Percentiles rank a stretch among this genome's conserved stretches.
These are phyloP conservation scores for Plagiodera versicolora DNA, from an alignment of 2,888 invertebrate species.

Conservation along the genomic window DNA sequence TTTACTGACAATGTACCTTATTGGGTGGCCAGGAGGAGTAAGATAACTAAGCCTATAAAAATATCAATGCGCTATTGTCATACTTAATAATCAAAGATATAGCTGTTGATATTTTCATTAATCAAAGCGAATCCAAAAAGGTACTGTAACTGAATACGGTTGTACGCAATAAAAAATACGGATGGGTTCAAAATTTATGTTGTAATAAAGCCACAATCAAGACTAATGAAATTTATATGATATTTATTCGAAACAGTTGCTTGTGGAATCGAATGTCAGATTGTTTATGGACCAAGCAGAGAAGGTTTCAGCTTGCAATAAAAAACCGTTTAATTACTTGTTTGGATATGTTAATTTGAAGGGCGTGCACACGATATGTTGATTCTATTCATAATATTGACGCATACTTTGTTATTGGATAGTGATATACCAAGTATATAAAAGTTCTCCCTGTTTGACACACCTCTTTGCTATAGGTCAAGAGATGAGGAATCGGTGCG, in stretches of 20 bases:
- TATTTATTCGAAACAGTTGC: constrained; percentile 28
- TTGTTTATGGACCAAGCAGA: constrained; percentile 3
- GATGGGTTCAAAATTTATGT: background rate
- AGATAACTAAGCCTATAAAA: too few relatives aligned
- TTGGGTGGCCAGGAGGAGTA: too few relatives aligned
- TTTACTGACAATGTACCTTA: too few relatives aligned
- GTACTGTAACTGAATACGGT: background rate
- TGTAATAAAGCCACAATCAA: constrained; percentile 11
- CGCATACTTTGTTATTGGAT: background rate
- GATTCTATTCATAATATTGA: background rate
- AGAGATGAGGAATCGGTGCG: too few relatives aligned
- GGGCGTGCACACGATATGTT: background rate
- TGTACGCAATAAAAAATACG: background rate
- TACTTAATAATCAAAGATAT: too few relatives aligned
- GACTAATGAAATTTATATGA: constrained; percentile 15
- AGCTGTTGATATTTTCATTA: too few relatives aligned
- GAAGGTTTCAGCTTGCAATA: constrained; percentile 15
- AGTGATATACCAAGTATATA: too few relatives aligned
- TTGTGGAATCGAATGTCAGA: constrained; percentile 18
- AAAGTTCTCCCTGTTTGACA: too few relatives aligned
- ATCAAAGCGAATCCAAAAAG: background rate
- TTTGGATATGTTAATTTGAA: background rate
- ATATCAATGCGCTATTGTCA: too few relatives aligned
- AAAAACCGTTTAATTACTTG: constrained; percentile 6
- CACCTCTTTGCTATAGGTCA: too few relatives aligned